Base-by-base conservation (phyloP, 2,113 vertebrate genomes). In the Chunga burmeisteri region DNA sequence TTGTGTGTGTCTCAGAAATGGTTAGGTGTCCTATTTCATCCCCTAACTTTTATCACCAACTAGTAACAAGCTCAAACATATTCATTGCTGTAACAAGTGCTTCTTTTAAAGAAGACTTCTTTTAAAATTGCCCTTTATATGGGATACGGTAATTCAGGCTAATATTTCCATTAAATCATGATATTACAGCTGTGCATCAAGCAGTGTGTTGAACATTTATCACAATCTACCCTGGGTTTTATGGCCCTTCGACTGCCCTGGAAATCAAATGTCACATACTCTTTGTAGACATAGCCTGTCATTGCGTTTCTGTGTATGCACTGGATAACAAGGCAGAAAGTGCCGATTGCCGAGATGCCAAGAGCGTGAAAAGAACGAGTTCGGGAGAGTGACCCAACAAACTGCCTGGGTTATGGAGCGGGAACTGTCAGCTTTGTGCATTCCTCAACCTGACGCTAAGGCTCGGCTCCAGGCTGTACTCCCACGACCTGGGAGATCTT, bases 331-430 rank as follows among this genome's bases (percentile, higher is more conserved):
- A 50, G 61, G 91, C 70, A 72, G 81, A 29, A 52, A 44, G 81
- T 18, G 87, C 84, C 86, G 86, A 22, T 27, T 34, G 80, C 83
- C 65, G 80, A 50, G 63, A 4, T 13, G 4, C 36, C 44, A 5
- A 5, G 53, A 32, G 66, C 6, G 1, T 8, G 55, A 25, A n/a
- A 58, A n/a, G 9, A 10, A 36, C 1, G 5, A 40, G 13, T 5
- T 3, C 15, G 14, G 47, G 71, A 49, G 67, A 21, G 77, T 5
- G 50, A 40, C 32, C 55, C 16, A 1, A 16, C 26, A 14, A 2
- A 11, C 22, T n/a, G 59, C 52, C 47, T 0, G 0, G 23, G 70
- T 13, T 20, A 4, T 2, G 36, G 86, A 56, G 71, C 13, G 4
- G 66, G 20, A 78, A 4, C 67, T 59, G 5, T 0, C 11, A 19